Evolutionary conservation across 2,797 vertebrate species (phyloP).

Genomic region (Aulostomus chinensis): DNA sequence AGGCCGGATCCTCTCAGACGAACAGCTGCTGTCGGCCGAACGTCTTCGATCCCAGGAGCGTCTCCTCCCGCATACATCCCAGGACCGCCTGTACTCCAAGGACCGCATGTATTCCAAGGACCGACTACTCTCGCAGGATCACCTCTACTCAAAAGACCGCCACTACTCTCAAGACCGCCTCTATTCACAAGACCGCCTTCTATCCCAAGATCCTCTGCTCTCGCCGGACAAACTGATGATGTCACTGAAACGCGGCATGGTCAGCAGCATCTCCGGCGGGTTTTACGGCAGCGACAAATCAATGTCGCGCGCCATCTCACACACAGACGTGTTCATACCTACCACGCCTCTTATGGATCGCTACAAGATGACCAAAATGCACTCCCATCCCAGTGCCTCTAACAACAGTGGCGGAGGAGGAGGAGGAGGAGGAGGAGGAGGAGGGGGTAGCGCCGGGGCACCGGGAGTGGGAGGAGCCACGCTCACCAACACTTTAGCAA

Average conservation of each 20-base stretch:
- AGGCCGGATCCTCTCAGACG: constrained; percentile 92
- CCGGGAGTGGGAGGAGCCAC: constrained; percentile 18
- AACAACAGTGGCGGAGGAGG: constrained; percentile 80
- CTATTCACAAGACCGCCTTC: constrained; percentile 83
- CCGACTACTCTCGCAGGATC: constrained; percentile 88
- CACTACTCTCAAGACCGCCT: constrained; percentile 82
- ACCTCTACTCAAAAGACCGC: constrained; percentile 78
- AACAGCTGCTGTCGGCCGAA: constrained; percentile 94
- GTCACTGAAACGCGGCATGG: constrained; percentile 87
- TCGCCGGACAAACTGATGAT: constrained; percentile 92
- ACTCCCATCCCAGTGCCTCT: constrained; percentile 98
- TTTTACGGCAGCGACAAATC: constrained; percentile 80
- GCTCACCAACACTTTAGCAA: constrained; percentile 89
- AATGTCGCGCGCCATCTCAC: constrained; percentile 93
- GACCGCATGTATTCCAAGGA: constrained; percentile 94
- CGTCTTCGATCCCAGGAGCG: constrained; percentile 96
- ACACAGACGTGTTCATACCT: constrained; percentile 95
- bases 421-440: constrained; percentile 8
- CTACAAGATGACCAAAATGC: constrained; percentile 99
- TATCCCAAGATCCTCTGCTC: constrained; percentile 92
- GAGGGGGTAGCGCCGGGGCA: constrained; percentile 41
- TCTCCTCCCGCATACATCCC: constrained; percentile 91
- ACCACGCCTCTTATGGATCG: constrained; percentile 97
- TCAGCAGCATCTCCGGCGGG: constrained; percentile 74
- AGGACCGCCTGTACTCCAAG: constrained; percentile 87